Evolutionary conservation across 2,888 invertebrate genomes (phyloP), one percentile per base, ranked within the genome.

Genomic region (Pasiphila rectangulata): DNA sequence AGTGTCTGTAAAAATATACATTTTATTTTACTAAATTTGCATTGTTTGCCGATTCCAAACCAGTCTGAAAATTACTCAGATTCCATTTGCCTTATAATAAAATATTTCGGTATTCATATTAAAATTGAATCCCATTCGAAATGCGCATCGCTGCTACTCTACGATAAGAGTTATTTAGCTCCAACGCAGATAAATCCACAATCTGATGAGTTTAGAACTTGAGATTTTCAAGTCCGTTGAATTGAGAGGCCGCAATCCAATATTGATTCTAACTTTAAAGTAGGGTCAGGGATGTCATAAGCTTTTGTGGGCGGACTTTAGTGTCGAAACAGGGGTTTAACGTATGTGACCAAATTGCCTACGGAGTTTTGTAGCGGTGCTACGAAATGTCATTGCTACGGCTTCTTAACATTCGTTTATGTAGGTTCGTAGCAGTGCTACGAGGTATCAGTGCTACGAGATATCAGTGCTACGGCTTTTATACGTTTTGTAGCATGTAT

Each of bases 181-280:
- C 19, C 27, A 39, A 43, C 43, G 25, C 25, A 32, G 47, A 48
- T 29, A 48, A 43, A 23, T 27, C 25, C n/a, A 27, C 38, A 48
- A 43, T 43, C 48, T 35, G 43, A 48, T 34, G 48, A 39, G 38
- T 35, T 43, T 21, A 25, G 44, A 41, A 45, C 40, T 41, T 32
- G 16, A 34, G 27, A 29, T 36, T 23, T 12, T 19, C 32, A 45
- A 45, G 36, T 50, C 41, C 32, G 41, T 50, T 42, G 47, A 41
- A 49, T 32, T 27, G 46, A 35, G 34, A 37, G 21, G 21, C 51
- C 46, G 32, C 41, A 45, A 46, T 43, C 46, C 43, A 51, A 51
- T 51, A 46, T 51, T 51, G 51, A 40, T 43, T 46, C 38, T 43
- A 43, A 51, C 46, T 51, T 39, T 24, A 30, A 51, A 50, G 37